These are phyloP conservation scores for Centrocercus urophasianus DNA, from an alignment of 2,113 vertebrate species.

Conservation along the genomic window DNA sequence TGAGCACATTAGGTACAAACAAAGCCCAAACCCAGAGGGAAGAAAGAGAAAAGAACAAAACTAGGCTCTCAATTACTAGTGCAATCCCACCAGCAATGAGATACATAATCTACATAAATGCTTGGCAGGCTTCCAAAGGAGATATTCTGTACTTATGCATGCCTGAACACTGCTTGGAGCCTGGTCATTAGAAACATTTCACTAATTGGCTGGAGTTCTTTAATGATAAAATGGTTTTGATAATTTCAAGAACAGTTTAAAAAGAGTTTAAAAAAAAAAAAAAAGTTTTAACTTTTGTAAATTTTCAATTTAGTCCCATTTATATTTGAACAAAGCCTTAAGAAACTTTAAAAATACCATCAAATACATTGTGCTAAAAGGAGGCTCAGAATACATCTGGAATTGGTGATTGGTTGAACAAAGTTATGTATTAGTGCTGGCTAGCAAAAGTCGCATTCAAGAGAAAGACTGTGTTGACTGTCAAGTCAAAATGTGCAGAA, in stretches of 20 bases:
- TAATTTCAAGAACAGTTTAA: not conserved
- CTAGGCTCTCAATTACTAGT: not conserved
- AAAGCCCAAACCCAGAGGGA: not conserved
- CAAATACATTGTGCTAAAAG: not conserved
- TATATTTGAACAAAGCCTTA: not conserved
- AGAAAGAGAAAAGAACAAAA: not conserved
- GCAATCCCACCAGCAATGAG: not conserved
- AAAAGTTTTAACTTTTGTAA: slow-evolving; percentile 7
- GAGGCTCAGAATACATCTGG: not conserved
- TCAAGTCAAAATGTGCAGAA: not conserved
- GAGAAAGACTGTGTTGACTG: not conserved
- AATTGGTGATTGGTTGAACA: not conserved
- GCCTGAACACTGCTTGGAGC: not conserved
- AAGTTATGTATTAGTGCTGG: not conserved
- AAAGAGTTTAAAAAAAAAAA: not conserved
- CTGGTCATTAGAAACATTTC: not conserved
- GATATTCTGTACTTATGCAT: not conserved
- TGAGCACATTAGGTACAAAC: not conserved
- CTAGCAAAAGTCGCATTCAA: not conserved
- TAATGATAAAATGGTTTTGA: not conserved
- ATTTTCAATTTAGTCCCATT: not conserved
- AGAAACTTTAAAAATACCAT: not conserved
- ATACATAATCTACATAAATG: not conserved
- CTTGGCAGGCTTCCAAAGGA: not conserved
- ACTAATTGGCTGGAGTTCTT: not conserved